Evolutionary conservation across 2,888 invertebrate species (phyloP).

Genomic region (Dryobota labecula): DNA sequence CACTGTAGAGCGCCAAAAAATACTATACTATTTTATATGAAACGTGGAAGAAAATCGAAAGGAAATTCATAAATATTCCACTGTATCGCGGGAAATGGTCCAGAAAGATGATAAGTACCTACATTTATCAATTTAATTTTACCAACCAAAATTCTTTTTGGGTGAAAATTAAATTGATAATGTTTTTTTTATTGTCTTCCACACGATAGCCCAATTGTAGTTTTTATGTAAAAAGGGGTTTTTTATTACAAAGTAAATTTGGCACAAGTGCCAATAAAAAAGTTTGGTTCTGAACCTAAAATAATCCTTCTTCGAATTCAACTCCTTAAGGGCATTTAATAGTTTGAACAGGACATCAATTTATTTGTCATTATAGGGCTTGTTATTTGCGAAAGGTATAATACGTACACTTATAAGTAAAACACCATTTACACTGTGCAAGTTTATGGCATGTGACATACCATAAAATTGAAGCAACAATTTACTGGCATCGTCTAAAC

Average conservation of each 20-base stretch:
- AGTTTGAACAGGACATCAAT: no score
- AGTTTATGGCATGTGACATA: no score
- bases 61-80: slow-evolving; percentile 42
- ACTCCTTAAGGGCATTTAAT: not conserved
- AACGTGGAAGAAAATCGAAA: slow-evolving; percentile 29
- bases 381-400: no score
- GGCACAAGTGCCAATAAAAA: slow-evolving; percentile 20
- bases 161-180: slow-evolving; percentile 16
- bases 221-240: not conserved
- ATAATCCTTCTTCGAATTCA: slow-evolving; percentile 7
- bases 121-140: no score
- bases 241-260: not conserved
- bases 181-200: slow-evolving; percentile 31
- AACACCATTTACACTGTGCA: no score
- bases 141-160: slow-evolving; percentile 8
- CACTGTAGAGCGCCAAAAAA: no score
- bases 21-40: no score
- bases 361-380: no score
- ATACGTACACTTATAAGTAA: no score
- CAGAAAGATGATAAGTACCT: slow-evolving; percentile 56
- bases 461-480: no score
- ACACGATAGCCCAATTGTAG: slow-evolving; percentile 12
- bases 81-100: slow-evolving; percentile 49
- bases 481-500: no score
- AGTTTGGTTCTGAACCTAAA: slow-evolving; percentile 1